phyloP scores from a whole-genome alignment of 2,113 vertebrate species.

The Phasianus colchicus region DNA sequence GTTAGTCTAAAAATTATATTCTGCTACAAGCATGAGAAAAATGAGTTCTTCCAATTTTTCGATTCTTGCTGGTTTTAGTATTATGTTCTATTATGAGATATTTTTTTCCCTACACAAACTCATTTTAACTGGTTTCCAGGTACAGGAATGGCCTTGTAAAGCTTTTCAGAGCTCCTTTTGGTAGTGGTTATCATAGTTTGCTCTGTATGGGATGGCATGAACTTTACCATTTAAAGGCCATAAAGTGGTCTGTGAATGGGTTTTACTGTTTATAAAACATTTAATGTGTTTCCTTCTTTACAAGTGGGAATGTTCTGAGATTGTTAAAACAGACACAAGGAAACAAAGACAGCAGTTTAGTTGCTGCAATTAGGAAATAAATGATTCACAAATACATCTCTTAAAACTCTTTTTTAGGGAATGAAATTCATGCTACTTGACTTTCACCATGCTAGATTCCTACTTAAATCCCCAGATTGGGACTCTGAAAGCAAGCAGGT shows the following conservation, averaged over 20 bases:
- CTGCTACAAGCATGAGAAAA: conserved; percentile 4
- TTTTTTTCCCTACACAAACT: not conserved
- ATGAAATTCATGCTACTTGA: not conserved
- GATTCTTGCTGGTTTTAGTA: not conserved
- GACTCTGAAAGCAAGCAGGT: not conserved
- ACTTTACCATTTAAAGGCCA: not conserved
- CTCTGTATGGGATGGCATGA: not conserved
- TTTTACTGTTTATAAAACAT: not conserved
- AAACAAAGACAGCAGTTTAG: not conserved
- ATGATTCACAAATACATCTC: not conserved
- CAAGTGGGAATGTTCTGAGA: not conserved
- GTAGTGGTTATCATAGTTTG: not conserved
- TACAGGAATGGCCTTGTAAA: not conserved
- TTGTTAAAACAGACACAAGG: not conserved
- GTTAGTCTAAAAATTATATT: not conserved
- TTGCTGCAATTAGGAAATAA: not conserved
- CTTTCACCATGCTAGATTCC: not conserved
- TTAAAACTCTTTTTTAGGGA: not conserved
- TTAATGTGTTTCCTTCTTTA: not conserved
- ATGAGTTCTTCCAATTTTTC: not conserved
- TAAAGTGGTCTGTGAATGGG: not conserved
- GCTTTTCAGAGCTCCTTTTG: not conserved
- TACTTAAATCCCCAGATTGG: not conserved
- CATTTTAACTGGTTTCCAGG: not conserved
- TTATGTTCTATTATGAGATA: not conserved